phyloP scores from a whole-genome alignment of 2,888 invertebrate species.

The Plebejus argus region DNA sequence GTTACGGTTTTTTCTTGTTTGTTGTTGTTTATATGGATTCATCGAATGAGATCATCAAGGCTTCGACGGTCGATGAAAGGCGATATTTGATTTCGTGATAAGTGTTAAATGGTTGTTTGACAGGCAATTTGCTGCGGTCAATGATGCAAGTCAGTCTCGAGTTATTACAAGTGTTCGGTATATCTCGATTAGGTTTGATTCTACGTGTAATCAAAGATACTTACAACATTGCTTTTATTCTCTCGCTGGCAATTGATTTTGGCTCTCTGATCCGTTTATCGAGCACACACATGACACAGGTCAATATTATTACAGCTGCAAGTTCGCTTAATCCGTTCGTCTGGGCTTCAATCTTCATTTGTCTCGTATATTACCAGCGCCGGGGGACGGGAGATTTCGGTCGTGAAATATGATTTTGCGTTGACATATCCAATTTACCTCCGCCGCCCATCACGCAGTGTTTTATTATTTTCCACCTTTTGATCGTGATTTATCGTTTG shows the following conservation, averaged over 20 bases:
- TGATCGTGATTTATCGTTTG: not conserved
- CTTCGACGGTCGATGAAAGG: conserved; percentile 6
- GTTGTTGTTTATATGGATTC: not conserved
- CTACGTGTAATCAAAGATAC: not conserved
- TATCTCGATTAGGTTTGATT: not conserved
- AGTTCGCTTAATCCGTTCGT: not conserved
- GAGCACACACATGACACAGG: not conserved
- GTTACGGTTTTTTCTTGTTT: conserved; percentile 3
- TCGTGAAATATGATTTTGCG: conserved; percentile 36
- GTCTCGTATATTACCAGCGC: conserved; percentile 32
- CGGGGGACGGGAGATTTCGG: conserved; percentile 35
- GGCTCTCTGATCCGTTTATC: not conserved
- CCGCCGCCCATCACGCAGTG: not conserved
- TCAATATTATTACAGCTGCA: conserved; percentile 12
- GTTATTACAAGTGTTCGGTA: not conserved
- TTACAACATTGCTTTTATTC: not conserved
- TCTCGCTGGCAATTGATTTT: not conserved
- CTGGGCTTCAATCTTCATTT: conserved; percentile 29
- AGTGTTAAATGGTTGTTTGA: conserved; percentile 28
- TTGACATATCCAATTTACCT: conserved; percentile 35
- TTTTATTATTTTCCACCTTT: conserved; percentile 8
- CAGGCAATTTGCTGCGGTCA: conserved; percentile 11
- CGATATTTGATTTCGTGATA: conserved; percentile 29
- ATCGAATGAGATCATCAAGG: conserved; percentile 13
- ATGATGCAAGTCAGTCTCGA: not conserved